Evolutionary conservation across 2,888 invertebrate species (phyloP).

Genomic region (Ryuthela nishihirai): DNA sequence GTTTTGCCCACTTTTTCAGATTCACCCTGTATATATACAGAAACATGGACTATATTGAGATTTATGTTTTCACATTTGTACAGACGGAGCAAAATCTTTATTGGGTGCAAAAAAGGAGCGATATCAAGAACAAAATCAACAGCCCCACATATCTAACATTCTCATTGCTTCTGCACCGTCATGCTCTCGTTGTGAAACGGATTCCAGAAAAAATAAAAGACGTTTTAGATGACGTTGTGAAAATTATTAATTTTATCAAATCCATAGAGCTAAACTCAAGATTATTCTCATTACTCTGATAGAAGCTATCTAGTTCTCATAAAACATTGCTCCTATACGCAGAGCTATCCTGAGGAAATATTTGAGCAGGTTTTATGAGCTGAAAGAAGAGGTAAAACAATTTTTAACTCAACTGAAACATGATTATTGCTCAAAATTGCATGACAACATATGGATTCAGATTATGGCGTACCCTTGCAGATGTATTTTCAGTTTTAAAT

Average conservation of each 20-base stretch:
- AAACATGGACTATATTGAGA: background rate
- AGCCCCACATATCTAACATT: background rate
- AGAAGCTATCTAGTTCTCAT: background rate
- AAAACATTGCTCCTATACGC: background rate
- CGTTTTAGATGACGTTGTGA: background rate
- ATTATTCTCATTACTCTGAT: background rate
- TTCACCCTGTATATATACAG: too few relatives aligned
- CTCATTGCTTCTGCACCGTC: background rate
- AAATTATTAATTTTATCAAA: background rate
- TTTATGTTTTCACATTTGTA: background rate
- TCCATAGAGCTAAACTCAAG: background rate
- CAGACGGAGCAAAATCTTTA: constrained; percentile 1
- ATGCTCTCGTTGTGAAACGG: background rate
- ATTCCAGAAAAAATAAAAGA: background rate
- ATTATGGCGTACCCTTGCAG: background rate
- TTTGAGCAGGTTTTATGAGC: background rate
- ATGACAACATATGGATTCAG: background rate
- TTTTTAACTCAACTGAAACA: background rate
- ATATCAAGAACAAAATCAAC: background rate
- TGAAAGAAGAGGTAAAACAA: background rate
- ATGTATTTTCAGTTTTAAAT: background rate
- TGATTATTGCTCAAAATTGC: background rate
- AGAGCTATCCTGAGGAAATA: background rate
- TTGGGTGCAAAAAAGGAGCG: background rate
- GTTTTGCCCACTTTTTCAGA: too few relatives aligned